phyloP scores from a whole-genome alignment of 2,797 vertebrate genomes.

The Tinamus major region DNA sequence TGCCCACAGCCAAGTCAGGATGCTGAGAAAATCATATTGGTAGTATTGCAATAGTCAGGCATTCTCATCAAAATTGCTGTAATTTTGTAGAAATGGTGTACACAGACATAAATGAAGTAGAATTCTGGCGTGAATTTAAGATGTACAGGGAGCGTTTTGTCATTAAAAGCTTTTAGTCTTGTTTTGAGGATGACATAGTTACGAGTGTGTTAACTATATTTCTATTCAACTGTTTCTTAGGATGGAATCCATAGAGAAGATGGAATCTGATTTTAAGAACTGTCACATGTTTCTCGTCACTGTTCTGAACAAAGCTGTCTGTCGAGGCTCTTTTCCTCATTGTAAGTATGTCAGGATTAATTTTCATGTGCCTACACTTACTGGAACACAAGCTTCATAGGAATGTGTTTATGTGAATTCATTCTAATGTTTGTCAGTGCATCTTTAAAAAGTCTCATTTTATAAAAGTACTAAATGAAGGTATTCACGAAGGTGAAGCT shows the following conservation, averaged over 20 bases:
- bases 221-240: conserved; percentile 77
- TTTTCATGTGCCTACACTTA: neutral
- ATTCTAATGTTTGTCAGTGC: neutral
- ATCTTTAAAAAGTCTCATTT: neutral
- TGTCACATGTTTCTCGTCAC: conserved; percentile 99
- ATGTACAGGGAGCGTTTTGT: neutral
- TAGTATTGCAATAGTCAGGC: neutral
- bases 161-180: neutral
- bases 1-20: neutral
- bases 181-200: neutral
- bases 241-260: conserved; percentile 97
- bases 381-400: neutral
- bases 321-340: conserved; percentile 96
- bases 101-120: neutral
- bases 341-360: conserved; percentile 82
- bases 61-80: neutral
- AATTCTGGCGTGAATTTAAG: neutral
- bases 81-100: neutral
- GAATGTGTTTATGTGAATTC: neutral
- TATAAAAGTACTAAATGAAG: neutral
- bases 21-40: neutral
- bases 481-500: neutral
- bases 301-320: conserved; percentile 96
- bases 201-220: neutral
- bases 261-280: conserved; percentile 99